These are phyloP conservation scores for Oscheius sp. DNA, from an alignment of 2,888 invertebrate genomes.

Conservation along the genomic window DNA sequence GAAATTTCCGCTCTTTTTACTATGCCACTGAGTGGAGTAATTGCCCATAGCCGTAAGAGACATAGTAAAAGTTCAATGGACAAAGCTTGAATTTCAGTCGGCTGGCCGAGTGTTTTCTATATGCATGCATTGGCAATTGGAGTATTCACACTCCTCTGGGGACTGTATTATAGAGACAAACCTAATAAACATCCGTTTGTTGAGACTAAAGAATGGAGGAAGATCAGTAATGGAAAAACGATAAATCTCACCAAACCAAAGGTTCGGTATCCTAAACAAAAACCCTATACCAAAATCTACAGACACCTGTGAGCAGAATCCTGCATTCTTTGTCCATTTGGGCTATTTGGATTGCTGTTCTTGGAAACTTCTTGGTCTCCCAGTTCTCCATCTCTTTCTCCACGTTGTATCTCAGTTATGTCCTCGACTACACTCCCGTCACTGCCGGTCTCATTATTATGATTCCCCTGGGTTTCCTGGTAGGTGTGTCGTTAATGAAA, in stretches of 20 bases:
- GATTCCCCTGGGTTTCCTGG: constrained; percentile 50
- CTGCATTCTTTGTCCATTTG: constrained; percentile 54
- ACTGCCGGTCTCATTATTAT: constrained; percentile 52
- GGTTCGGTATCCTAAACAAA: neutral
- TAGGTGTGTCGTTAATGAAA: constrained; percentile 1
- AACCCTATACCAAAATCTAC: too few species aligned
- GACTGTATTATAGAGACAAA: constrained; percentile 53
- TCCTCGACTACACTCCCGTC: constrained; percentile 46
- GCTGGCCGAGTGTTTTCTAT: constrained; percentile 64
- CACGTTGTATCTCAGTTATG: constrained; percentile 54
- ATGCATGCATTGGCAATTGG: constrained; percentile 54
- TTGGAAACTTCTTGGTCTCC: constrained; percentile 58
- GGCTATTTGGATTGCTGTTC: constrained; percentile 59
- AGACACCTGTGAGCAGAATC: constrained; percentile 55
- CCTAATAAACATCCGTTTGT: constrained; percentile 56
- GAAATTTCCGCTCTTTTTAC: constrained; percentile 62
- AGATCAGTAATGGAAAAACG: constrained; percentile 47
- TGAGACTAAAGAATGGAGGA: constrained; percentile 43
- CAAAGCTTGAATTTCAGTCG: constrained; percentile 45
- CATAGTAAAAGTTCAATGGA: neutral
- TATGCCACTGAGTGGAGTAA: constrained; percentile 60
- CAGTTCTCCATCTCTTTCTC: constrained; percentile 53
- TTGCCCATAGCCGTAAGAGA: constrained; percentile 44
- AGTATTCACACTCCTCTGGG: constrained; percentile 50
- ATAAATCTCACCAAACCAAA: neutral